Percentiles rank a stretch among this genome's conserved stretches.
phyloP scores from a whole-genome alignment of 2,113 vertebrate species.

The Psophia crepitans region DNA sequence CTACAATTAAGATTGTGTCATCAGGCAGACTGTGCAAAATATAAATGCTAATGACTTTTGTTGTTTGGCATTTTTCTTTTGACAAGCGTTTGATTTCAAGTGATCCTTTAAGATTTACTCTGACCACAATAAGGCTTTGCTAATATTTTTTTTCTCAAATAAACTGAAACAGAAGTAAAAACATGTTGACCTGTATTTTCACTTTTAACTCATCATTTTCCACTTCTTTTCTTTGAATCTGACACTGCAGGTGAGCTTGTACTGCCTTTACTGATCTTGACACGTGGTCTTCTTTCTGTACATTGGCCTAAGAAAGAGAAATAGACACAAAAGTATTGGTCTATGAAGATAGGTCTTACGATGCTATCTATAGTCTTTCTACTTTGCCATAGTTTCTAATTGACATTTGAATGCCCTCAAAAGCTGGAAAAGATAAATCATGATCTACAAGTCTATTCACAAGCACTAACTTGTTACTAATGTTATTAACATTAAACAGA shows the following conservation, averaged over 20 bases:
- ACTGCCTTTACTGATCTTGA: conserved; percentile 77
- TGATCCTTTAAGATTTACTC: neutral
- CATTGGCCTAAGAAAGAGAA: conserved; percentile 70
- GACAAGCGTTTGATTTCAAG: neutral
- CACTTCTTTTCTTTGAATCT: conserved; percentile 83
- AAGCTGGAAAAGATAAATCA: neutral
- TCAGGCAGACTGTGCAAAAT: neutral
- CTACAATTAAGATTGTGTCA: neutral
- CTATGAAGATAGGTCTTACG: neutral
- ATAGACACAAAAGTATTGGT: neutral
- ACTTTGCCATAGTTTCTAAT: neutral
- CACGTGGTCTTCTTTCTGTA: conserved; percentile 63
- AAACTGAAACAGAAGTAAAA: neutral
- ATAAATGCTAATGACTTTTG: neutral
- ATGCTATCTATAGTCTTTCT: neutral
- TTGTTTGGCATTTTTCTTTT: neutral
- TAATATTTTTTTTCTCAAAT: neutral
- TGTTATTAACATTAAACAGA: neutral
- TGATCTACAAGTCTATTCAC: neutral
- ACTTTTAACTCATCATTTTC: conserved; percentile 81
- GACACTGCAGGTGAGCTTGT: conserved; percentile 77
- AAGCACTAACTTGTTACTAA: neutral
- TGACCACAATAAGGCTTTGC: neutral
- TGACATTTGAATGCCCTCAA: neutral
- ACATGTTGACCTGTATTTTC: conserved; percentile 77